These are phyloP conservation scores for Taxidea taxus DNA, from an alignment of 2,113 vertebrate species.

Conservation along the genomic window DNA sequence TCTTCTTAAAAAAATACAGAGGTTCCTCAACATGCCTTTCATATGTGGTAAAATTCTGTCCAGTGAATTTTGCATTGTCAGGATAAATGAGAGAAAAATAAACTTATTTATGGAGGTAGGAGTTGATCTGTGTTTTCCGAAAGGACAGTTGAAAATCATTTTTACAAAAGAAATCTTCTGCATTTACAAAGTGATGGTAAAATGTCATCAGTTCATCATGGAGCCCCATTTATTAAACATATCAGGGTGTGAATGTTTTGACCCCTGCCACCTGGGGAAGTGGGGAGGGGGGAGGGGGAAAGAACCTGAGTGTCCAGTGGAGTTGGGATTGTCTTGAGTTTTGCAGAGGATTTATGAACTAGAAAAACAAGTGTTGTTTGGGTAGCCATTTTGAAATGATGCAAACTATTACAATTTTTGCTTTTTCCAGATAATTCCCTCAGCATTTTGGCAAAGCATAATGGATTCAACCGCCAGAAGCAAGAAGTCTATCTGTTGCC, in stretches of 20 bases:
- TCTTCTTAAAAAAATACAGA: background rate
- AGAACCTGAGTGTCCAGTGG: background rate
- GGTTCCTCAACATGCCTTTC: background rate
- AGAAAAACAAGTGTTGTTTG: background rate
- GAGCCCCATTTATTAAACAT: background rate
- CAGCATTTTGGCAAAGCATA: conserved; percentile 94
- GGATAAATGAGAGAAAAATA: background rate
- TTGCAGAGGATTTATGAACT: background rate
- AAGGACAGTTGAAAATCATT: background rate
- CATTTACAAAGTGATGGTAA: background rate
- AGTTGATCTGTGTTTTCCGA: background rate
- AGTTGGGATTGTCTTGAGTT: background rate
- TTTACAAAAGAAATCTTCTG: background rate
- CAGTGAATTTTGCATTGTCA: background rate
- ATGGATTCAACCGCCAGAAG: conserved; percentile 95
- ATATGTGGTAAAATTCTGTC: background rate
- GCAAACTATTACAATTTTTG: conserved; percentile 1
- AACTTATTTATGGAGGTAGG: background rate
- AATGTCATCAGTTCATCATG: too few species aligned
- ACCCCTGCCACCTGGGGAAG: background rate
- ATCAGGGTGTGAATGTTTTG: background rate
- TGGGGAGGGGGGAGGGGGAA: background rate
- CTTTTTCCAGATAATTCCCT: conserved; percentile 93
- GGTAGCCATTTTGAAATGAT: background rate
- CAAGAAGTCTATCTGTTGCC: conserved; percentile 97